A percentile compares a stretch with the other conserved stretches of the same genome.
Conservation (phyloP, 2,797 vertebrate genomes). For the Picus viridis region DNA sequence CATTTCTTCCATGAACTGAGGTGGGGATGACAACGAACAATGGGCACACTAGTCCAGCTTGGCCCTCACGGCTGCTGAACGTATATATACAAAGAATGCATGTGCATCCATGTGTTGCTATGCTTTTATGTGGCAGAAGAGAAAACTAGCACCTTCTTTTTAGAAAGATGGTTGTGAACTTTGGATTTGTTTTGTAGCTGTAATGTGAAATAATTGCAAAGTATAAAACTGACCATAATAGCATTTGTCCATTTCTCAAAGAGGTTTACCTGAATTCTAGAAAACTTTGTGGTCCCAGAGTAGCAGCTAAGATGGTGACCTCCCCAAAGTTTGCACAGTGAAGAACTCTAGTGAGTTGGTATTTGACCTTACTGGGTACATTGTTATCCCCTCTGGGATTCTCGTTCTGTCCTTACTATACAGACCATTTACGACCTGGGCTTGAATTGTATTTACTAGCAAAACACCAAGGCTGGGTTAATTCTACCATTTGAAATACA, state of each 20-base stretch:
- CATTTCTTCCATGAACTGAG: background rate
- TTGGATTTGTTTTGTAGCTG: background rate
- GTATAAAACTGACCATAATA: background rate
- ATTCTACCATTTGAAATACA: background rate
- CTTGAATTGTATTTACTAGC: slow-evolving; percentile 25
- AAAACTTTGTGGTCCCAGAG: background rate
- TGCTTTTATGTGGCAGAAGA: background rate
- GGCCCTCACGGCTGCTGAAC: background rate
- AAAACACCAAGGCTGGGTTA: background rate
- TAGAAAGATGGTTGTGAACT: background rate
- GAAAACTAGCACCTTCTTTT: background rate
- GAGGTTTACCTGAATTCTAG: background rate
- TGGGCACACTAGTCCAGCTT: fast-evolving
- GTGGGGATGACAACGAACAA: background rate
- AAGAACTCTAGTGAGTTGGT: background rate
- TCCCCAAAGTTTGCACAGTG: background rate
- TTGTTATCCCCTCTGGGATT: background rate
- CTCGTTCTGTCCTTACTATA: background rate
- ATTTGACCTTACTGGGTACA: background rate
- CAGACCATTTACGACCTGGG: background rate
- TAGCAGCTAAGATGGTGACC: background rate
- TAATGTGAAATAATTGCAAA: background rate
- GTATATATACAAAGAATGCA: background rate
- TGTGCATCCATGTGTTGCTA: background rate
- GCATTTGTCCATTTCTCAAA: background rate